Base-by-base conservation (phyloP, 1,140 invertebrate species). In the Drosophila micromelanica region DNA sequence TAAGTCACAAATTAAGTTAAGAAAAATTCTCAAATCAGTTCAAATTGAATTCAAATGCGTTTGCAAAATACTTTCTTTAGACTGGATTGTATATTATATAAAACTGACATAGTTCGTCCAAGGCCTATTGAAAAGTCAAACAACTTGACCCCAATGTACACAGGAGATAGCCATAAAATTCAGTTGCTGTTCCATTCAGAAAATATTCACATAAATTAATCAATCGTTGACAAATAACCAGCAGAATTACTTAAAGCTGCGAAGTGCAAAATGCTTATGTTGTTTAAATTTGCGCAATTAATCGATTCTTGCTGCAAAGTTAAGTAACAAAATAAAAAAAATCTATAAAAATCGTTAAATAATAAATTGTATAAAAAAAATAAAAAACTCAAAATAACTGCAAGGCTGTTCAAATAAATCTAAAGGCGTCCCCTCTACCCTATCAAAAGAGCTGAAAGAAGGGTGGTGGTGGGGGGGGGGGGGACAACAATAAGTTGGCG, bases 261-360 rank as follows among this genome's bases (percentile, higher is more conserved):
- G 37, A 7, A 52, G 37, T 46, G 40, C 57, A 45, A 67, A 60
- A 45, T 78, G 35, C 63, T 42, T 37, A 13, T n/a, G n/a, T n/a
- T n/a, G n/a, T n/a, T n/a, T n/a, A n/a, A 56, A 63, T 77, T 84
- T 73, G 64, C 78, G 78, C 80, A 80, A 84, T 84, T 84, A 84
- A 84, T 84, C 78, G 80, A 79, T 76, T 68, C 76, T 76, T 69
- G 61, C 75, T 27, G n/a, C n/a, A n/a, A n/a, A n/a, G n/a, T n/a
- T n/a, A n/a, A n/a, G n/a, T n/a, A n/a, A n/a, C n/a, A n/a, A n/a
- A n/a, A n/a, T n/a, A n/a, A n/a, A n/a, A n/a, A n/a, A n/a, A n/a
- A n/a, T n/a, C n/a, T n/a, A n/a, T 32, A 42, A 40, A 56, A 23
- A 40, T 27, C 23, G 23, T 27, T 27, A 23, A 6, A 17, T 56